Conservation (phyloP, 2,888 invertebrate genomes). For the Drosophila eohydei region DNA sequence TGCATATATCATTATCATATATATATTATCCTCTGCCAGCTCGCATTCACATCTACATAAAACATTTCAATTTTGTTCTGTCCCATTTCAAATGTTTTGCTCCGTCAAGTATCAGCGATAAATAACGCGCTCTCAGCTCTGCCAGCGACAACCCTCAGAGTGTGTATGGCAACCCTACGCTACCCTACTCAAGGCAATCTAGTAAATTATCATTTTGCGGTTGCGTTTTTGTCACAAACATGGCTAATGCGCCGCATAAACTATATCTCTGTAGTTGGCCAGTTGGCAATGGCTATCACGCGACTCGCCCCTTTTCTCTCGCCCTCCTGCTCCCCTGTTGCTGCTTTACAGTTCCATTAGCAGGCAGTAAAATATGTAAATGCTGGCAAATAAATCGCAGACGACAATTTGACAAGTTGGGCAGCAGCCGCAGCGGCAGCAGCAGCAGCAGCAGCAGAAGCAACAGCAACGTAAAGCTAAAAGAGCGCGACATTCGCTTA, state of each 20-base stretch:
- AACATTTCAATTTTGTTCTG: conserved; percentile 1
- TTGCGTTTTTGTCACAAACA: conserved; percentile 35
- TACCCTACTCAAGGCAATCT: conserved; percentile 49
- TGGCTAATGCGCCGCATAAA: conserved; percentile 25
- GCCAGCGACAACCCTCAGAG: conserved; percentile 23
- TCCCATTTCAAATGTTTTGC: conserved; percentile 11
- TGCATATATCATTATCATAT: neutral
- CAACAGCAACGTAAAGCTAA: conserved; percentile 21
- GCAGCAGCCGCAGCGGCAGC: conserved; percentile 1
- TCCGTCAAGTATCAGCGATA: conserved; percentile 34
- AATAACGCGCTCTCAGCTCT: conserved; percentile 26
- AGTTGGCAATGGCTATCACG: neutral
- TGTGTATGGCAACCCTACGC: conserved; percentile 15
- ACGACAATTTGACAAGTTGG: conserved; percentile 65
- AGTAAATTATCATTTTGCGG: conserved; percentile 44
- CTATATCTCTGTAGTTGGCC: conserved; percentile 34
- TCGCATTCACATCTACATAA: neutral
- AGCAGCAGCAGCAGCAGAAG: neutral
- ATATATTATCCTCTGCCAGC: neutral
- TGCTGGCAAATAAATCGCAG: conserved; percentile 74
- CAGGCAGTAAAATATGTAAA: conserved; percentile 77
- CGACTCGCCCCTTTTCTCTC: too few species aligned
- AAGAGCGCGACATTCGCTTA: conserved; percentile 59
- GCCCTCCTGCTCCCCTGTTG: neutral
- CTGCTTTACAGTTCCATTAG: conserved; percentile 57